phyloP scores from a whole-genome alignment of 2,113 vertebrate species.

The Lipophrys pholis region DNA sequence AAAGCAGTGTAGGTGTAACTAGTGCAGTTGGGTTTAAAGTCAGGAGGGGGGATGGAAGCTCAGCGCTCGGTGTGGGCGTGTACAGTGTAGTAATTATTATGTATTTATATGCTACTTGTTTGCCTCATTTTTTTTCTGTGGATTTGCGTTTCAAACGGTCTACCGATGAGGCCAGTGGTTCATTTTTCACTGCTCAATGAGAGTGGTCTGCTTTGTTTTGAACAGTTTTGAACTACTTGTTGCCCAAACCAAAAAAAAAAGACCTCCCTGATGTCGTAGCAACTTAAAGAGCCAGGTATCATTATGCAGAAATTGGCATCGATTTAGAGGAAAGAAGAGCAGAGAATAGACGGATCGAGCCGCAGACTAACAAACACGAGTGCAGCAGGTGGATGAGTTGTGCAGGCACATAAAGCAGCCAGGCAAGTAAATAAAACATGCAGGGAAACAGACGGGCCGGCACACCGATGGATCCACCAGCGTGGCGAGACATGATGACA shows the following conservation, averaged over 20 bases:
- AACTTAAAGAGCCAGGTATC: neutral
- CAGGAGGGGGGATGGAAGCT: slow-evolving; percentile 40
- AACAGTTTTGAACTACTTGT: neutral
- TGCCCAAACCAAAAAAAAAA: neutral
- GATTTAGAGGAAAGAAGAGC: neutral
- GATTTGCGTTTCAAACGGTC: neutral
- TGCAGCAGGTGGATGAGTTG: slow-evolving; percentile 32
- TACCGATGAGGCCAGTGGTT: neutral
- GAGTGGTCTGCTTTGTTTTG: neutral
- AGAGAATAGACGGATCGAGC: slow-evolving; percentile 3
- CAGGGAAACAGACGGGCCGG: slow-evolving; percentile 25
- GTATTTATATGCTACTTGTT: slow-evolving; percentile 12
- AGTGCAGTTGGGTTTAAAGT: slow-evolving; percentile 56
- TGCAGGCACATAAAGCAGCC: slow-evolving; percentile 16
- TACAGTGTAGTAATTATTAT: slow-evolving; percentile 41
- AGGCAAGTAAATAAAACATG: slow-evolving; percentile 33
- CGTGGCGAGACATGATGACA: neutral
- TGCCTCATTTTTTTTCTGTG: neutral
- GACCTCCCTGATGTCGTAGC: neutral
- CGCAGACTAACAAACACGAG: neutral
- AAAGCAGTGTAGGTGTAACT: slow-evolving; percentile 69
- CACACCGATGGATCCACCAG: slow-evolving; percentile 33
- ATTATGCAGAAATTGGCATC: neutral
- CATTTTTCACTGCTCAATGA: neutral
- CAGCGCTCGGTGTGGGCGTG: slow-evolving; percentile 55